Conservation (phyloP, 2,888 invertebrate species). For the Automeris io region DNA sequence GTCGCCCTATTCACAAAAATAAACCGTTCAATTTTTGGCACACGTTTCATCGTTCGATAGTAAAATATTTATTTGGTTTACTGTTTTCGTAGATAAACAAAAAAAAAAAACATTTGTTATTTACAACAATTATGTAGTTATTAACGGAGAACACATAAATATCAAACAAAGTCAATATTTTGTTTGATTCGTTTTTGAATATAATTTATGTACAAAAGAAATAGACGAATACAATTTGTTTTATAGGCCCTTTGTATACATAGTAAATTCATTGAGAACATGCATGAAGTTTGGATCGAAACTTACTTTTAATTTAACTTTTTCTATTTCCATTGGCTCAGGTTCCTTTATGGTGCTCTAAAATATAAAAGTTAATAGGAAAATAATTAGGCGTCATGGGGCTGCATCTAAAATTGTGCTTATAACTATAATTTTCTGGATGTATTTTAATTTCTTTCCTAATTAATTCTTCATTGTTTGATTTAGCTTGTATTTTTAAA, state of each 20-base stretch:
- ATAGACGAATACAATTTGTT: not conserved
- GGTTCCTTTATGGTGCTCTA: slow-evolving; percentile 61
- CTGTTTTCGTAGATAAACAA: not conserved
- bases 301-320: slow-evolving; percentile 70
- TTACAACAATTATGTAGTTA: slow-evolving; percentile 33
- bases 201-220: slow-evolving; percentile 23
- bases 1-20: slow-evolving; percentile 64
- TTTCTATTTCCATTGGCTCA: slow-evolving; percentile 45
- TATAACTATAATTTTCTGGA: not conserved
- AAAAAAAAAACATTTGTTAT: slow-evolving; percentile 21
- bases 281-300: slow-evolving; percentile 22
- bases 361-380: slow-evolving; percentile 52
- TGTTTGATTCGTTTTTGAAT: slow-evolving; percentile 31
- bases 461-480: not conserved
- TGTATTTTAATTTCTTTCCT: not conserved
- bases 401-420: slow-evolving; percentile 15
- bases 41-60: slow-evolving; percentile 10
- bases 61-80: slow-evolving; percentile 9
- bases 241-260: slow-evolving; percentile 4
- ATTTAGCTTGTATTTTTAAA: too few relatives aligned
- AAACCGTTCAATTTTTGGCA: slow-evolving; percentile 20
- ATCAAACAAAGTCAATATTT: slow-evolving; percentile 17
- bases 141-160: slow-evolving; percentile 40
- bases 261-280: slow-evolving; percentile 10
- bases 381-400: slow-evolving; percentile 47